These are phyloP conservation scores for Ceyx cyanopectus DNA, from an alignment of 2,113 vertebrate genomes.

Conservation along the genomic window DNA sequence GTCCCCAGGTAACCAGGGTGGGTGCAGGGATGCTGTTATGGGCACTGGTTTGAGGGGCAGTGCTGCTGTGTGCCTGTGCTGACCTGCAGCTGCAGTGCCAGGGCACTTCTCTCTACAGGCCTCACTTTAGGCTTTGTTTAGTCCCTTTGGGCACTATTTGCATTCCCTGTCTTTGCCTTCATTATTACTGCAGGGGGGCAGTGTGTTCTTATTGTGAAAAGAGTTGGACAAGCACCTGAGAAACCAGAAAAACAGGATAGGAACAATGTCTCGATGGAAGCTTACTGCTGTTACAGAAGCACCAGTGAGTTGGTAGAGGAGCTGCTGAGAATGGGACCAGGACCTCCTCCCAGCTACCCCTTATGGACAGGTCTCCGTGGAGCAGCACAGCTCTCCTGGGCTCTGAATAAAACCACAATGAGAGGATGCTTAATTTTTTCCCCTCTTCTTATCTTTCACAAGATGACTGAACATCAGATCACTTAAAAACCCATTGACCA, in stretches of 20 bases:
- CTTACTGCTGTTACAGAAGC: neutral
- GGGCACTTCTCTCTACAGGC: neutral
- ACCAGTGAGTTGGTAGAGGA: neutral
- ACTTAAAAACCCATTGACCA: constrained; percentile 20
- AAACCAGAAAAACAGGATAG: constrained; percentile 61
- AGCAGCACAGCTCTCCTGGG: neutral
- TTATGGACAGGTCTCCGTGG: fast-evolving
- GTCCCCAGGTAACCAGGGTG: neutral
- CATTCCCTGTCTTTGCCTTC: constrained; percentile 29
- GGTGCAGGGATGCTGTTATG: neutral
- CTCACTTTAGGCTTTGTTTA: neutral
- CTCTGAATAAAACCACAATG: constrained; percentile 5
- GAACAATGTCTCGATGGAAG: neutral
- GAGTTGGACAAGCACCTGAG: neutral
- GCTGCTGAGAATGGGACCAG: neutral
- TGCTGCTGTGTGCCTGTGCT: neutral
- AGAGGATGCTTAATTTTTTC: neutral
- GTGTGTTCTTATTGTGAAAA: neutral
- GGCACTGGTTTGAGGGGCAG: neutral
- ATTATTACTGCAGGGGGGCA: neutral
- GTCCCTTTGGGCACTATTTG: constrained; percentile 41
- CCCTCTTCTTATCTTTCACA: neutral
- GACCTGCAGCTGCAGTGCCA: neutral
- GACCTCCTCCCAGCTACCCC: neutral
- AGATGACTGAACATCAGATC: neutral